These are phyloP conservation scores for Sebastes matsubarae DNA, from an alignment of 2,797 vertebrate species.

Conservation along the genomic window DNA sequence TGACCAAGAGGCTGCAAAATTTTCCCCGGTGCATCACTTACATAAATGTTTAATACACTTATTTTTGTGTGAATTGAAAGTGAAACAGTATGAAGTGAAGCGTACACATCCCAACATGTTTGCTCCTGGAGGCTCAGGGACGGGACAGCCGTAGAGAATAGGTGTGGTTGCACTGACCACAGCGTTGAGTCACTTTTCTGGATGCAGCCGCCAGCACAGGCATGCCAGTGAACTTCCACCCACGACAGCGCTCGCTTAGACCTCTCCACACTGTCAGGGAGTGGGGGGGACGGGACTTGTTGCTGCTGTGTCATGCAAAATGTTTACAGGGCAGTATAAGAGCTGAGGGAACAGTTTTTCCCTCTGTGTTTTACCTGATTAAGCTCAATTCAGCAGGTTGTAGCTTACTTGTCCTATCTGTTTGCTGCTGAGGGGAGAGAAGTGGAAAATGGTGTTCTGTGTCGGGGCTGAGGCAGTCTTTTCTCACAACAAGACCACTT, in stretches of 20 bases:
- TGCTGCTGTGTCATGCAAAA: constrained; percentile 41
- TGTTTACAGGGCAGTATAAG: constrained; percentile 33
- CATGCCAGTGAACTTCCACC: constrained; percentile 59
- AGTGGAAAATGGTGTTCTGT: constrained; percentile 48
- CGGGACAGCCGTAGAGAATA: constrained; percentile 14
- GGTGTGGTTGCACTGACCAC: constrained; percentile 60
- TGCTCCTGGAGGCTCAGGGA: background rate
- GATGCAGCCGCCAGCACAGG: constrained; percentile 52
- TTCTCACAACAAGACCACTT: constrained; percentile 57
- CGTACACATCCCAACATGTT: constrained; percentile 4
- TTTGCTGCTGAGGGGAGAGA: constrained; percentile 39
- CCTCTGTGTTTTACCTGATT: constrained; percentile 27
- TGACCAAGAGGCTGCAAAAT: background rate
- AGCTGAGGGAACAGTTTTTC: constrained; percentile 12
- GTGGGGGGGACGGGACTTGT: constrained; percentile 4
- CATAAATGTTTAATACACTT: background rate
- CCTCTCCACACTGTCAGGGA: constrained; percentile 1
- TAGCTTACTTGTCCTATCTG: constrained; percentile 11
- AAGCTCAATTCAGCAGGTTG: constrained; percentile 31
- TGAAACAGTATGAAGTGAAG: background rate
- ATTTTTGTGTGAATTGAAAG: background rate
- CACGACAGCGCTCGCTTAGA: constrained; percentile 38
- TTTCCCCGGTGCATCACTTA: background rate
- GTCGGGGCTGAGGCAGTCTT: constrained; percentile 40
- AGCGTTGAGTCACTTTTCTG: constrained; percentile 70